These are phyloP conservation scores for Sisyra nigra DNA, from an alignment of 2,888 invertebrate species.

Conservation along the genomic window DNA sequence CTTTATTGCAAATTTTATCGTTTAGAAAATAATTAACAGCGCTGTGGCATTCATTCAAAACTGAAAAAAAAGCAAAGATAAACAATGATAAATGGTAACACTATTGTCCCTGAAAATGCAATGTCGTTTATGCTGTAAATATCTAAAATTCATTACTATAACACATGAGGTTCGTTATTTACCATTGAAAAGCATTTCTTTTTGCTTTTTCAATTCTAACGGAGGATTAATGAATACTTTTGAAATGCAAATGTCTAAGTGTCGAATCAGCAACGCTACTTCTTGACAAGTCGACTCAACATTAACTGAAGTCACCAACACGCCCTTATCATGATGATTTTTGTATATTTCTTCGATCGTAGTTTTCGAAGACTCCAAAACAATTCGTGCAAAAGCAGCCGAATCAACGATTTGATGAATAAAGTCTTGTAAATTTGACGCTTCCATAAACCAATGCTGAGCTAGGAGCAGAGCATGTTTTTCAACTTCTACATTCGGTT, in stretches of 20 bases:
- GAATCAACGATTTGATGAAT: constrained; percentile 54
- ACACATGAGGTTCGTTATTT: background rate
- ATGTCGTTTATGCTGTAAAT: no score
- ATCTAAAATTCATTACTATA: no score
- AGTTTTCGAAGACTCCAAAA: constrained; percentile 8
- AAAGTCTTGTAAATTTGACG: constrained; percentile 34
- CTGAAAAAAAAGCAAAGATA: constrained; percentile 13
- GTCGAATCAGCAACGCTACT: constrained; percentile 6
- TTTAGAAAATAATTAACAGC: constrained; percentile 15
- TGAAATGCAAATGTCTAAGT: constrained; percentile 8
- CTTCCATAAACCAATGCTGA: constrained; percentile 41
- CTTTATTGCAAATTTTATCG: constrained; percentile 11
- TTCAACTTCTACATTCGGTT: constrained; percentile 32
- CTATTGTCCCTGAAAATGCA: background rate
- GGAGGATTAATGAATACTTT: constrained; percentile 6
- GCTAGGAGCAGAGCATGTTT: constrained; percentile 34
- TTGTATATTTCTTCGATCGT: constrained; percentile 7
- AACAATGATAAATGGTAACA: background rate
- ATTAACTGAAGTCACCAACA: constrained; percentile 1
- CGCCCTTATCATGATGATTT: background rate
- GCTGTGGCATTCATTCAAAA: constrained; percentile 17
- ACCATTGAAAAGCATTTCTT: background rate
- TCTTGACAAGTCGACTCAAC: constrained; percentile 1
- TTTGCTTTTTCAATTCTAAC: background rate
- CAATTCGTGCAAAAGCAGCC: constrained; percentile 44